Evolutionary conservation across 35 echinoderm and acorn worm genomes (phyloP), one percentile per base, ranked within the genome.

Genomic region (Lytechinus pictus): DNA sequence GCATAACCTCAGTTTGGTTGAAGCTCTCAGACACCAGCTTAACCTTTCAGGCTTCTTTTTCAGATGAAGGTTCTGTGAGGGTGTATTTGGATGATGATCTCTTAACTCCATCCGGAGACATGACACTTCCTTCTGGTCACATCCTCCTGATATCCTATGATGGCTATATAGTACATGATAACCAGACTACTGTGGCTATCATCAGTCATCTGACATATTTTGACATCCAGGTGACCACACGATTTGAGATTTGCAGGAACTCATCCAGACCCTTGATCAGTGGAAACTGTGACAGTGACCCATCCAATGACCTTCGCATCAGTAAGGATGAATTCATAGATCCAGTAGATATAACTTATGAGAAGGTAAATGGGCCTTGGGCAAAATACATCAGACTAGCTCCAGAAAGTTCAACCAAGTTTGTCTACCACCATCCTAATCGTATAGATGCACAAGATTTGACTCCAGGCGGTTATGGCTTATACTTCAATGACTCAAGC

Each of bases 1-100:
- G 98, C 61, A 86, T 97, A 19, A 99, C 95, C 12, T 90, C 94
- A 13, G 54, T 99, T 29, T 99, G 98, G 98, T 89, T 99, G 86
- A 28, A 94, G 60, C 92, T 97, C 9, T 2, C 8, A 27, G 86
- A 86, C 52, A 61, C 91, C 27, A 95, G 97, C 29, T 58, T 99
- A 60, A 96, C 94, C 14, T 79, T 99, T 28, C 86, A 92, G 16
- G 61, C 92, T 52, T 86, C 96, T 8, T 61, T 8, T 19, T 60
- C 94, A 57, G 61, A 86, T 86, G 87, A 55, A 11, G 95, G 97
- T 8, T 16, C 94, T 27, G 21, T 94, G 27, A 89, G 89, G 4
- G 52, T 88, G 29, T 60, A 94, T 52, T 28, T 96, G 10, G 91
- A 96, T 87, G 96, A 58, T 71, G 96, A 98, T 27, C 90, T 60